Evolutionary conservation across 2,888 invertebrate genomes (phyloP).

Genomic region (Vanessa cardui): DNA sequence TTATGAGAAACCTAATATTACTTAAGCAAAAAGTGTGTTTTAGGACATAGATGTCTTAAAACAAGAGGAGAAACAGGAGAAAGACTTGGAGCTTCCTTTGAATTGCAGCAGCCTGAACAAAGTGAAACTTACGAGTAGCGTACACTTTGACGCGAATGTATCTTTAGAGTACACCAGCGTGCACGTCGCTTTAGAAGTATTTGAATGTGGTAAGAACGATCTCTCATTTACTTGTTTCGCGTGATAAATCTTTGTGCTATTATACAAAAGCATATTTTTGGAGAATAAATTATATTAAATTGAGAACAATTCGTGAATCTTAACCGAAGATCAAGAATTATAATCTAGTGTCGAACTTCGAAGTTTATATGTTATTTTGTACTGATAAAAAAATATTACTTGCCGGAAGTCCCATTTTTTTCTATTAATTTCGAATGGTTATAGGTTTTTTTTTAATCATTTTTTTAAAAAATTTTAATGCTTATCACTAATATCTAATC

Average conservation of each 20-base stretch:
- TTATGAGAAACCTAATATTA: not conserved
- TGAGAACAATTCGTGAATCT: too few species aligned
- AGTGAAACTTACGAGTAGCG: slow-evolving; percentile 54
- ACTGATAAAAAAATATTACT: too few species aligned
- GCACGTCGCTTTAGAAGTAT: slow-evolving; percentile 66
- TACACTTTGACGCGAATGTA: slow-evolving; percentile 64
- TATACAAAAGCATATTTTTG: too few species aligned
- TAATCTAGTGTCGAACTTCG: too few species aligned
- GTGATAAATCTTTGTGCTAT: not conserved
- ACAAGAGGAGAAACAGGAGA: slow-evolving; percentile 45
- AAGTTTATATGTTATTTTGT: too few species aligned
- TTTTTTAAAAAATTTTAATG: too few species aligned
- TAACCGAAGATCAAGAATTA: too few species aligned
- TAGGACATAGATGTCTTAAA: slow-evolving; percentile 64
- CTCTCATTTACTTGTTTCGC: not conserved
- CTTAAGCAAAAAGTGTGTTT: slow-evolving; percentile 19
- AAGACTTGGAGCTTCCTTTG: slow-evolving; percentile 50
- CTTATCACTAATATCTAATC: too few species aligned
- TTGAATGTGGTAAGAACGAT: slow-evolving; percentile 63
- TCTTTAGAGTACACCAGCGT: slow-evolving; percentile 69
- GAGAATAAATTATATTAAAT: too few species aligned
- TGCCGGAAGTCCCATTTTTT: too few species aligned
- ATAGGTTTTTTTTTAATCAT: too few species aligned
- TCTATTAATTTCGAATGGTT: too few species aligned
- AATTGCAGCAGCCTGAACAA: slow-evolving; percentile 59